phyloP scores from a whole-genome alignment of 2,113 vertebrate genomes.

The Patagioenas fasciata region DNA sequence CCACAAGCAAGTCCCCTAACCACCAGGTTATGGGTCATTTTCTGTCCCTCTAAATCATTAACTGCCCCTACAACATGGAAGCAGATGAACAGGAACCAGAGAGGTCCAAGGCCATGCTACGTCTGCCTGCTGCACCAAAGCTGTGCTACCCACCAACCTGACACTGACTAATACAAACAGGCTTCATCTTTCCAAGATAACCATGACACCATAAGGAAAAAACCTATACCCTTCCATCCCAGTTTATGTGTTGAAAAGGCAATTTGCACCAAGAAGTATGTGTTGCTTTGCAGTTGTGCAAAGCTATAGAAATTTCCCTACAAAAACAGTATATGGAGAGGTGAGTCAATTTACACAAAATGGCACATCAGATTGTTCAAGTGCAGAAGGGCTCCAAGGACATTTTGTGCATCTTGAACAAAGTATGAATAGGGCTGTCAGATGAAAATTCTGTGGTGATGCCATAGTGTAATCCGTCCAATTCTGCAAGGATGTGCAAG shows the following conservation, averaged over 20 bases:
- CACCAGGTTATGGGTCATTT: neutral
- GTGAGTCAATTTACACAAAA: neutral
- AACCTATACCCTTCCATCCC: neutral
- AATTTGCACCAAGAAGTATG: neutral
- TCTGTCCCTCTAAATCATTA: neutral
- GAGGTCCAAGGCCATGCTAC: fast-evolving
- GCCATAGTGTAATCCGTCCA: neutral
- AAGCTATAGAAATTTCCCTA: neutral
- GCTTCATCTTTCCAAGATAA: neutral
- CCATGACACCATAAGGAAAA: neutral
- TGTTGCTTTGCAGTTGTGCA: neutral
- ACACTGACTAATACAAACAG: neutral
- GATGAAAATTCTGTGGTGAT: neutral
- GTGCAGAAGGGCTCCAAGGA: neutral
- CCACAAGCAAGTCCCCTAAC: neutral
- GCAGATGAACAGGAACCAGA: neutral
- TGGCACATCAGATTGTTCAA: neutral
- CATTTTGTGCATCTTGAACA: neutral
- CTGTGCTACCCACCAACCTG: neutral
- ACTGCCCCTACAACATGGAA: neutral
- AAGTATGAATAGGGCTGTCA: neutral
- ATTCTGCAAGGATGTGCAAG: neutral
- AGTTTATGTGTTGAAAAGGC: neutral
- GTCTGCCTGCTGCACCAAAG: neutral
- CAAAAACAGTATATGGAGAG: neutral